Percentiles rank a stretch among this genome's conserved stretches.
Conservation (phyloP, 2,888 invertebrate species). For the Dinocampus coccinellae region DNA sequence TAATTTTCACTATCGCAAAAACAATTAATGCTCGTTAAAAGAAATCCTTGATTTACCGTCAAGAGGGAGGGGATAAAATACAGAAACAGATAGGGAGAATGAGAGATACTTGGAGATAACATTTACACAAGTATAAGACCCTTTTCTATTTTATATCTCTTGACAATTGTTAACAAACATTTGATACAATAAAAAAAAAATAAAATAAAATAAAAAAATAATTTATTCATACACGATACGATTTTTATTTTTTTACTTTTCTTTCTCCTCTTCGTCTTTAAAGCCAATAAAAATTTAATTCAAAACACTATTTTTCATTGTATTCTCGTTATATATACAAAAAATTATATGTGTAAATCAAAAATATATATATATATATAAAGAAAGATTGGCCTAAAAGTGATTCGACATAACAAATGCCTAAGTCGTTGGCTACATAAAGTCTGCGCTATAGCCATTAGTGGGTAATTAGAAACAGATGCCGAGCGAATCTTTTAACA, state of each 20-base stretch:
- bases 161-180: neutral
- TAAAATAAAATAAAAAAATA: too few relatives aligned
- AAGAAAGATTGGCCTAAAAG: constrained; percentile 12
- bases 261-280: too few relatives aligned
- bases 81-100: constrained; percentile 21
- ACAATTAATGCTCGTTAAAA: constrained; percentile 69
- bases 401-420: constrained; percentile 48
- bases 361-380: neutral
- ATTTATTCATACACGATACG: too few relatives aligned
- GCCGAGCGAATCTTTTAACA: constrained; percentile 70
- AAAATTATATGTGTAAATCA: neutral
- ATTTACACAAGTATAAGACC: constrained; percentile 43
- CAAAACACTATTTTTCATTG: too few relatives aligned
- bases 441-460: constrained; percentile 62
- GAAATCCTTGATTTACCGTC: constrained; percentile 69
- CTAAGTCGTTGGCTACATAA: constrained; percentile 53
- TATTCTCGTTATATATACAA: too few relatives aligned
- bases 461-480: constrained; percentile 70
- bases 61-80: constrained; percentile 50
- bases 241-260: too few relatives aligned
- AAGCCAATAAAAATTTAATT: too few relatives aligned
- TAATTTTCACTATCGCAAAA: constrained; percentile 67
- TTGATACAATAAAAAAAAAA: neutral
- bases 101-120: constrained; percentile 62
- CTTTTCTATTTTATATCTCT: neutral